Evolutionary conservation across 2,888 invertebrate genomes (phyloP).

Genomic region (Conistra vaccinii): DNA sequence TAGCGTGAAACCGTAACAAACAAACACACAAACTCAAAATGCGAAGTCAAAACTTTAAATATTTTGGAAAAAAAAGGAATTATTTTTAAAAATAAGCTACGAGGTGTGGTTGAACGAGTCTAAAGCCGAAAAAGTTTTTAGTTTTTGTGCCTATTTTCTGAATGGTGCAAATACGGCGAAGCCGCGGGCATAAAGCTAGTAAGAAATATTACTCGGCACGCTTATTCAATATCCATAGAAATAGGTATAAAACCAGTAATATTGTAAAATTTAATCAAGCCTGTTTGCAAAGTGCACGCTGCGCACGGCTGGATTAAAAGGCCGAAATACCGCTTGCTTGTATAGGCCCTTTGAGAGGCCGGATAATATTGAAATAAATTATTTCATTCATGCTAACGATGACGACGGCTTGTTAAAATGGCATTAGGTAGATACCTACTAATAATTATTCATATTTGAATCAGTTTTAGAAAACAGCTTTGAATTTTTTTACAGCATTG

Average conservation of each 20-base stretch:
- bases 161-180: not conserved
- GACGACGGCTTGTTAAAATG: not conserved
- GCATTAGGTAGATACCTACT: not conserved
- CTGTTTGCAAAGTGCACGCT: slow-evolving; percentile 9
- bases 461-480: not conserved
- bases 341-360: not conserved
- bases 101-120: not conserved
- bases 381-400: slow-evolving; percentile 3
- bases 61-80: not conserved
- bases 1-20: too few species aligned
- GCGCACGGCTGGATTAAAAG: not conserved
- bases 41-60: not conserved
- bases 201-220: not conserved
- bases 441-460: not conserved
- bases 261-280: not conserved
- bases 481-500: not conserved
- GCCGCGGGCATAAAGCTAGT: not conserved
- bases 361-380: slow-evolving; percentile 14
- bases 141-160: not conserved
- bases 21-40: too few species aligned
- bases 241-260: not conserved
- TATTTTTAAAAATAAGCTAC: too few species aligned
- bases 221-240: not conserved
- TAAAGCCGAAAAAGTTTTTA: not conserved
- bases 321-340: not conserved